Percentiles rank a stretch among this genome's conserved stretches.
These are phyloP conservation scores for Rhabdornis inornatus DNA, from an alignment of 2,113 vertebrate species.

Conservation along the genomic window DNA sequence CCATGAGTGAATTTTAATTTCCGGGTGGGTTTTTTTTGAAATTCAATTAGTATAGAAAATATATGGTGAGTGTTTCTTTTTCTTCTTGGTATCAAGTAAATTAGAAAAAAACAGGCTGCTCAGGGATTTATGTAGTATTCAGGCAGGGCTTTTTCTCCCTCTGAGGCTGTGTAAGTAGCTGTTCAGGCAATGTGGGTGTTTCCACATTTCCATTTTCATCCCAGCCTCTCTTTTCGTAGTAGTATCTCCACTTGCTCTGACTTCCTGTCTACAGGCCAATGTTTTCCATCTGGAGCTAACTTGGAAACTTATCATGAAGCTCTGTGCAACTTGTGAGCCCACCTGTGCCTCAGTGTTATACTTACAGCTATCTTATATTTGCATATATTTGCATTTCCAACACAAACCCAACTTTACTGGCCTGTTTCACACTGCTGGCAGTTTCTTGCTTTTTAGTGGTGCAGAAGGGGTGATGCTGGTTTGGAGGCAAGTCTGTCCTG, in stretches of 20 bases:
- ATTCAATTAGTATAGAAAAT: neutral
- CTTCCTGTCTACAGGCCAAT: accelerated
- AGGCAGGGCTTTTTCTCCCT: neutral
- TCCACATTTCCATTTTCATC: neutral
- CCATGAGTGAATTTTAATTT: neutral
- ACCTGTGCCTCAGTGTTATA: neutral
- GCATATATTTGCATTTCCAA: neutral
- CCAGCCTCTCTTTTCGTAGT: neutral
- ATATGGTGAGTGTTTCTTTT: accelerated
- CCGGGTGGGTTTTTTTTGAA: neutral
- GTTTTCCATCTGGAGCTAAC: neutral
- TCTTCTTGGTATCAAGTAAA: neutral
- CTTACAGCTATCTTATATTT: neutral
- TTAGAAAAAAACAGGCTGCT: neutral
- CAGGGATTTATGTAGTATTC: neutral
- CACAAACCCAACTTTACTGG: neutral
- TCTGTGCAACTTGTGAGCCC: neutral
- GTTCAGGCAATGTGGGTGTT: neutral
- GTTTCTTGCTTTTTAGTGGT: neutral
- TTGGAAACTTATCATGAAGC: neutral
- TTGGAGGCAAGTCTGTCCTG: neutral
- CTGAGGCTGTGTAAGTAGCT: neutral
- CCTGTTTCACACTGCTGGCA: neutral
- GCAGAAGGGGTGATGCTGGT: neutral
- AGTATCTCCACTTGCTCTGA: neutral